A percentile compares a stretch with the other conserved stretches of the same genome.
phyloP scores from a whole-genome alignment of 2,888 invertebrate species.

The Ectemnius cavifrons region DNA sequence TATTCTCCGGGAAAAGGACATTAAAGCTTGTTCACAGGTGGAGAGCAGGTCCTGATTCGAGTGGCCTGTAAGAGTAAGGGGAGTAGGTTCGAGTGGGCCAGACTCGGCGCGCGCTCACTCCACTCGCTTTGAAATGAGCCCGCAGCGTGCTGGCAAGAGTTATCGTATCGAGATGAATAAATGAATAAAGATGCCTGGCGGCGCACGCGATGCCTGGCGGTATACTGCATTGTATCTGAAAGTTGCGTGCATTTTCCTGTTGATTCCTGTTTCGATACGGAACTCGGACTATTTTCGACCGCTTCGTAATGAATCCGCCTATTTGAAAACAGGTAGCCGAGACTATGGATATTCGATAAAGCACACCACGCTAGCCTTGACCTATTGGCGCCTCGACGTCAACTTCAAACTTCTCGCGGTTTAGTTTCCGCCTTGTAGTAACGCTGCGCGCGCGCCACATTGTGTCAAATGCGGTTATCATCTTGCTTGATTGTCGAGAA shows the following conservation, averaged over 20 bases:
- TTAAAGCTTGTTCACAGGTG: too few relatives aligned
- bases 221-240: background rate
- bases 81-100: too few relatives aligned
- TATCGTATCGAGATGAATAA: too few relatives aligned
- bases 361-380: conserved; percentile 52
- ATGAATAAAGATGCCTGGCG: too few relatives aligned
- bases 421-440: conserved; percentile 44
- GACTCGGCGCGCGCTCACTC: too few relatives aligned
- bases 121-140: too few relatives aligned
- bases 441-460: too few relatives aligned
- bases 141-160: too few relatives aligned
- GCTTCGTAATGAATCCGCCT: background rate
- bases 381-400: conserved; percentile 53
- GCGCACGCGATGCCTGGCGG: too few relatives aligned
- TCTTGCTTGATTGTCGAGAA: background rate
- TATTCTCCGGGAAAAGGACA: background rate
- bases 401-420: conserved; percentile 56
- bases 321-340: background rate
- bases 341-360: conserved; percentile 28
- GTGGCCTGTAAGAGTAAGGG: too few relatives aligned
- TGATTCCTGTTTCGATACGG: background rate
- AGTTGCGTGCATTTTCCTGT: background rate
- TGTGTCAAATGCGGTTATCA: conserved; percentile 27
- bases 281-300: background rate
- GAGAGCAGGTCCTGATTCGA: too few relatives aligned